phyloP scores from a whole-genome alignment of 2,888 invertebrate species.

The Tenthredo notha region DNA sequence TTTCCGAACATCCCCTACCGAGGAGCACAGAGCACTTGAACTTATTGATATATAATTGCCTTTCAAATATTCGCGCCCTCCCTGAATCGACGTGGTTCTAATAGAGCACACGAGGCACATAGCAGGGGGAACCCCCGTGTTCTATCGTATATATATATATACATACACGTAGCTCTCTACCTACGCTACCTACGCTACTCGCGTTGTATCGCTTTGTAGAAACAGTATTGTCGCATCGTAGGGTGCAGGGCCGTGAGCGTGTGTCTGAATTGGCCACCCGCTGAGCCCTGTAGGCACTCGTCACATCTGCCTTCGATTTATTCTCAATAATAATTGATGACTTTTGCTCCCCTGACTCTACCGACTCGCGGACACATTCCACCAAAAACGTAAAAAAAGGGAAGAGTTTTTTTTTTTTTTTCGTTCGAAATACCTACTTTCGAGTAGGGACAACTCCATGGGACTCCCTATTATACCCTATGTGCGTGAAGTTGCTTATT shows the following conservation, averaged over 20 bases:
- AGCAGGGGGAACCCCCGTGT: slow-evolving; percentile 30
- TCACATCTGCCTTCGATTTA: slow-evolving; percentile 76
- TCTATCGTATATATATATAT: background rate
- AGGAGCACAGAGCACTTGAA: slow-evolving; percentile 27
- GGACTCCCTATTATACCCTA: background rate
- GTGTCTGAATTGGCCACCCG: slow-evolving; percentile 52
- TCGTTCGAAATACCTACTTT: background rate
- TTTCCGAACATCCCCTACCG: background rate
- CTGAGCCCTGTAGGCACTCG: slow-evolving; percentile 69
- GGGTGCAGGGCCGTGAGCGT: slow-evolving; percentile 59
- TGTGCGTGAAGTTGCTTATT: background rate
- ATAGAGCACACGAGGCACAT: slow-evolving; percentile 51
- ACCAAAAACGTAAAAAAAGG: background rate
- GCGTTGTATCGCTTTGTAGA: slow-evolving; percentile 67
- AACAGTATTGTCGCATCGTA: slow-evolving; percentile 66
- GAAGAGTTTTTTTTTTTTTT: background rate
- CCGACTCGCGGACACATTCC: background rate
- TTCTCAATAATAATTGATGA: slow-evolving; percentile 67
- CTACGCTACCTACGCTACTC: slow-evolving; percentile 44
- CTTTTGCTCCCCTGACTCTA: slow-evolving; percentile 33
- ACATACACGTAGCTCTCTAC: background rate
- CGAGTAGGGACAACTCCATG: background rate
- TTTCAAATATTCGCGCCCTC: slow-evolving; percentile 52
- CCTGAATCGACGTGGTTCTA: slow-evolving; percentile 37
- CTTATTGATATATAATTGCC: slow-evolving; percentile 50